These are phyloP conservation scores for Troilus luridus DNA, from an alignment of 2,888 invertebrate genomes.

Conservation along the genomic window DNA sequence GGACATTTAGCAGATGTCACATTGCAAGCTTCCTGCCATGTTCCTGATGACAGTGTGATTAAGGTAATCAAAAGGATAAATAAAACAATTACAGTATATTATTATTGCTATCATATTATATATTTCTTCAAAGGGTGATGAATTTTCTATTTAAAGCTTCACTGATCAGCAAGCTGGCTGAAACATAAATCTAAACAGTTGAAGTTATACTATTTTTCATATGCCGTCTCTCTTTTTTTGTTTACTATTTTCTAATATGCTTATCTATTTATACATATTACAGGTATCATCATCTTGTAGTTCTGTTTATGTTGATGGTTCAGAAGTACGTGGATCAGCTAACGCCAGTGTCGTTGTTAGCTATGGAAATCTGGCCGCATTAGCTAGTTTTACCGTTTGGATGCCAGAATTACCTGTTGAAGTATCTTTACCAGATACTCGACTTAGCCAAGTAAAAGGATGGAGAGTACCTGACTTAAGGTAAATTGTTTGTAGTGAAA, in stretches of 20 bases:
- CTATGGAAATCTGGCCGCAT: slow-evolving; percentile 90
- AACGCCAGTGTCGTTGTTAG: slow-evolving; percentile 95
- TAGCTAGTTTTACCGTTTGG: slow-evolving; percentile 94
- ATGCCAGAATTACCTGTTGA: slow-evolving; percentile 96
- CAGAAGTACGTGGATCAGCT: slow-evolving; percentile 93
- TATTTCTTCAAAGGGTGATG: background rate
- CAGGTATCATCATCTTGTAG: slow-evolving; percentile 97
- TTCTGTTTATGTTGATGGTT: slow-evolving; percentile 95
- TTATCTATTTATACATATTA: background rate
- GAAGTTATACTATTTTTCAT: background rate
- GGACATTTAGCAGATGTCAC: slow-evolving; percentile 97
- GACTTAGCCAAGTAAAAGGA: slow-evolving; percentile 92
- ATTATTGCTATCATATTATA: background rate
- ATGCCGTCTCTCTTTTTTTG: background rate
- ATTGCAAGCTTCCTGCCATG: slow-evolving; percentile 93
- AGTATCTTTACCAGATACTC: slow-evolving; percentile 88
- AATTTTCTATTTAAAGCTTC: background rate
- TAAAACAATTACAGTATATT: slow-evolving; percentile 61
- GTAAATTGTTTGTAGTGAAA: slow-evolving; percentile 59
- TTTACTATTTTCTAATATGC: background rate
- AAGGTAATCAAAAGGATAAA: slow-evolving; percentile 77
- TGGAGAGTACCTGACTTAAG: slow-evolving; percentile 88
- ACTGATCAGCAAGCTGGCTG: background rate
- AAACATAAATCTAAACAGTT: background rate
- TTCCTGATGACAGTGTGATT: slow-evolving; percentile 94